Base-by-base conservation (phyloP, 2,113 vertebrate species). In the Sciurus niger region DNA sequence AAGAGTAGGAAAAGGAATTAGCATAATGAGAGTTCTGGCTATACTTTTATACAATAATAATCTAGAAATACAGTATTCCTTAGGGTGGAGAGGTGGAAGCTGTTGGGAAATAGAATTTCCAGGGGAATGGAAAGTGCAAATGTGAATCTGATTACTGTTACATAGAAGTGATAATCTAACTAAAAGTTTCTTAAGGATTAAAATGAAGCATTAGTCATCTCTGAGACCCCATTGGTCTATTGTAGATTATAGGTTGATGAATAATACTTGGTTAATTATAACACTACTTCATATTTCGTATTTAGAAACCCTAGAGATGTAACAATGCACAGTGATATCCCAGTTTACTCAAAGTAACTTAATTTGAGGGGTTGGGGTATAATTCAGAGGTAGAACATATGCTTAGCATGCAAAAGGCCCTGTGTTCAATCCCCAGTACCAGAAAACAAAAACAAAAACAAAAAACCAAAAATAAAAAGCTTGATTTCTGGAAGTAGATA, bases 231-330 rank as follows among this genome's bases (percentile, higher is more conserved):
- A 20, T 72, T 65, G 53, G 8, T 51, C 13, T 24, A 73, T 0
- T 89, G 28, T 32, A 22, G 63, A 77, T 24, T 90, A 46, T 55
- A 37, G 72, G 25, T 20, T 30, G 2, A 0, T 22, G 18, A 34
- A 5, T 76, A 68, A 40, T 53, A 46, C 34, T 86, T 80, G 76
- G 77, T 96, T 95, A 80, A 76, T 86, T 93, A 76, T 88, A 70
- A 48, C 25, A 93, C 12, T 60, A 34, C 73, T 80, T 86, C 65
- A 53, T 83, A 60, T 58, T 92, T 78, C 90, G 37, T 70, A 83
- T 74, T 58, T 77, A 92, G 72, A 43, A 40, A n/a, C 93, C 46
- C 34, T 78, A 84, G 48, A 40, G 72, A 67, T 87, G 30, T 80
- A 25, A 82, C 37, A 72, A 77, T 34, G 6, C 11, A 46, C 9